phyloP scores from a whole-genome alignment of 2,113 vertebrate species.

The Cottus gobio region DNA sequence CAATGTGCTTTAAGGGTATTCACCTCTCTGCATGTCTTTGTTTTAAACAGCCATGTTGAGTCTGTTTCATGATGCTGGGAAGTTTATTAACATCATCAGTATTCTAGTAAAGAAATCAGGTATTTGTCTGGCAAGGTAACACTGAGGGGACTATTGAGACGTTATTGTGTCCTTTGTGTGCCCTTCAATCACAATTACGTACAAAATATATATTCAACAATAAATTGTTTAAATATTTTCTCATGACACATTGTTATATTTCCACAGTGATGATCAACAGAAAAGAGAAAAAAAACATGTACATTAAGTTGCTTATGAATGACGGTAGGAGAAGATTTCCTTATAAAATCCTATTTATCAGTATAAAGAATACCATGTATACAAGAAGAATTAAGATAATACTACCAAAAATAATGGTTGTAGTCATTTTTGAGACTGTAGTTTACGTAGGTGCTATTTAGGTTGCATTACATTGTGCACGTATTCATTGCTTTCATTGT shows the following conservation, averaged over 20 bases:
- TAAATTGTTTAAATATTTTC: neutral
- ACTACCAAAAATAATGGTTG: neutral
- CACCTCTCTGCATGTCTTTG: neutral
- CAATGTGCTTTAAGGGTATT: neutral
- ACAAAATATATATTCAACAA: neutral
- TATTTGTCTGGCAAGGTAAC: neutral
- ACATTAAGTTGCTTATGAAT: neutral
- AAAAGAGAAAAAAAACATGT: neutral
- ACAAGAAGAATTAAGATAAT: neutral
- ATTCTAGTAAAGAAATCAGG: neutral
- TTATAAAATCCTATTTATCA: neutral
- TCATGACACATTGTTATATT: neutral
- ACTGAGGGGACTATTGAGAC: neutral
- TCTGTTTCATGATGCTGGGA: neutral
- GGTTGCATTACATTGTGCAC: neutral
- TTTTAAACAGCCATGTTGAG: neutral
- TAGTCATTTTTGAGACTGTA: slow-evolving; percentile 5
- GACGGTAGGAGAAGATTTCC: neutral
- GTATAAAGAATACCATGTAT: too few relatives aligned
- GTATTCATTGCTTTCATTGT: neutral
- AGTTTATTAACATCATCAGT: neutral
- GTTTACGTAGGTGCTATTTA: neutral
- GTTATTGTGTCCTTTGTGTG: neutral
- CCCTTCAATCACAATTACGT: neutral
- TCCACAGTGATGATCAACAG: neutral